Base-by-base conservation (phyloP, 2,888 invertebrate genomes). In the Siphlonurus alternatus region DNA sequence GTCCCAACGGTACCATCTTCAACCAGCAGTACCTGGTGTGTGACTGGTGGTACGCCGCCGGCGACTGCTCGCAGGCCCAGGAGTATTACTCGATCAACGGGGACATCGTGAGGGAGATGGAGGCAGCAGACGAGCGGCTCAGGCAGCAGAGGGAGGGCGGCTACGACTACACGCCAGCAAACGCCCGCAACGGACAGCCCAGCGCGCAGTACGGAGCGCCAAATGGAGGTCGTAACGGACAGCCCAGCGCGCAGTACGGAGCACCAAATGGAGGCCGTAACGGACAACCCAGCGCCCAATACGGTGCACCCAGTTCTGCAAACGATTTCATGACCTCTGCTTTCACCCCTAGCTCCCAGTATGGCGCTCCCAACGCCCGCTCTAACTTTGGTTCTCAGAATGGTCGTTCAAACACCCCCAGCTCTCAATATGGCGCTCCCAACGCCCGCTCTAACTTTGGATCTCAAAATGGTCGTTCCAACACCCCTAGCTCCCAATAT, bases 41-140 rank as follows among this genome's bases (percentile, higher is more conserved):
- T 73, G 91, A 91, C 74, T 92, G 89, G 88, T 90, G 89, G 84
- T 89, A 86, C 73, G 89, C 89, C 78, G 85, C 85, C 65, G 85
- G 85, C 65, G 86, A 88, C 70, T 89, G 89, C 71, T 80, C 82
- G 0, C 80, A 79, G 61, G 82, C 90, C 0, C 84, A 83, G 24
- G 82, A 84, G 61, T 81, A 83, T 67, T 92, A 92, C 73, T 81
- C 82, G 53, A 83, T 90, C 71, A 91, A 92, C 72, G 88, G 89
- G 72, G 91, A 92, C 71, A 79, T 92, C 5, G 92, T 91, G 77
- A 86, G 84, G 71, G 84, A 84, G 38, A 38, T 38, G 38, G 38
- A 38, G 15, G 38, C 38, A 10, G 38, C 38, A 10, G 38, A 38
- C 5, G 7, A 38, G 15, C 38, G 38, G 7, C 38, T 38, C 7